A percentile compares a stretch with the other conserved stretches of the same genome.
Evolutionary conservation across 2,888 invertebrate species (phyloP).

Genomic region (Liodrosophila aerea): DNA sequence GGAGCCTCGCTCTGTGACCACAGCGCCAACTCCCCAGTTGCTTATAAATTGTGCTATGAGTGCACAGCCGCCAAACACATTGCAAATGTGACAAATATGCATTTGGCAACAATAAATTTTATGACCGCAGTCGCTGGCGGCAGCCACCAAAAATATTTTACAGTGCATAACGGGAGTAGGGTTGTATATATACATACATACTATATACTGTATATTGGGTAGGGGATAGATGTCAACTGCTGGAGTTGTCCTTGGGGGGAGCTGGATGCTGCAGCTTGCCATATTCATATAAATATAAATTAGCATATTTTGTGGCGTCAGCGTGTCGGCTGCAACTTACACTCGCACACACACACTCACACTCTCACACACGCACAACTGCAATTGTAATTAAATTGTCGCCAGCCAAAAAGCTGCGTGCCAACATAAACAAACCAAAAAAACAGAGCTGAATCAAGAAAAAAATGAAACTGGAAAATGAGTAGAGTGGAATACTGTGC

Average conservation of each 20-base stretch:
- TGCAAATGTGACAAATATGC: conserved; percentile 78
- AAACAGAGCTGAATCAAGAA: background rate
- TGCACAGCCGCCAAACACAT: conserved; percentile 66
- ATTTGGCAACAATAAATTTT: conserved; percentile 74
- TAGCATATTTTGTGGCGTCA: conserved; percentile 78
- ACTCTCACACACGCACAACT: too few species aligned
- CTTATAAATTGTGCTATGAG: conserved; percentile 73
- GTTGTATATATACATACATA: too few species aligned
- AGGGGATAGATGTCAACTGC: conserved; percentile 2
- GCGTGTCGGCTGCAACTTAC: conserved; percentile 52
- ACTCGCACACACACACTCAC: too few species aligned
- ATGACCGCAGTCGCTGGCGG: conserved; percentile 67
- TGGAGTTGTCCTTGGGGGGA: conserved; percentile 31
- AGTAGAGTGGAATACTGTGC: conserved; percentile 20
- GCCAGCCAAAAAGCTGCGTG: conserved; percentile 48
- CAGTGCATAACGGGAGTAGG: conserved; percentile 15
- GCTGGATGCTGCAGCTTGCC: conserved; percentile 37
- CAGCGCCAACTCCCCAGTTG: conserved; percentile 58
- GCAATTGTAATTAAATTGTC: conserved; percentile 72
- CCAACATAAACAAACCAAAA: conserved; percentile 35
- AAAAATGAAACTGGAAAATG: background rate
- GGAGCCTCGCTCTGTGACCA: background rate
- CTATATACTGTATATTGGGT: background rate
- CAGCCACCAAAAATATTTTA: conserved; percentile 69
- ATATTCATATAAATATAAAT: conserved; percentile 76